Conservation (phyloP, 1,140 invertebrate genomes). For the Idris sp. region DNA sequence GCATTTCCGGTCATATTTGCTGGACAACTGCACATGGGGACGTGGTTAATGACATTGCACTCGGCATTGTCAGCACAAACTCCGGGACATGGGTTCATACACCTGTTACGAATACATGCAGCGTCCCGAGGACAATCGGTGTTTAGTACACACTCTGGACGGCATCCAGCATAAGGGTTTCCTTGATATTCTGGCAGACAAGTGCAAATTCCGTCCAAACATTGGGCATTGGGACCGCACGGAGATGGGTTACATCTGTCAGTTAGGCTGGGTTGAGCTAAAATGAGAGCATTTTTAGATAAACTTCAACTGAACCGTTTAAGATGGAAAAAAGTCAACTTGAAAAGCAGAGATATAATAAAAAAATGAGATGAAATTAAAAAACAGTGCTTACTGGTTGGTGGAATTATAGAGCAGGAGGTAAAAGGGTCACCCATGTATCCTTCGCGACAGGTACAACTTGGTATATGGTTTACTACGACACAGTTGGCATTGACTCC, state of each 20-base stretch:
- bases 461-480: slow-evolving; percentile 79
- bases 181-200: slow-evolving; percentile 83
- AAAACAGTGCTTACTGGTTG: slow-evolving; percentile 66
- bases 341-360: too few relatives aligned
- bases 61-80: slow-evolving; percentile 85
- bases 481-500: slow-evolving; percentile 78
- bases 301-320: too few relatives aligned
- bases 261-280: slow-evolving; percentile 65
- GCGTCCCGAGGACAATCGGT: slow-evolving; percentile 85
- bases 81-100: slow-evolving; percentile 84
- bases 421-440: slow-evolving; percentile 80
- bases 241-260: slow-evolving; percentile 83
- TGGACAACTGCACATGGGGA: slow-evolving; percentile 85
- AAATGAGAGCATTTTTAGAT: neutral
- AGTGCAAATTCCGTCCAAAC: slow-evolving; percentile 81
- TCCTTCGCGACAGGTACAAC: slow-evolving; percentile 80
- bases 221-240: slow-evolving; percentile 83
- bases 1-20: slow-evolving; percentile 84
- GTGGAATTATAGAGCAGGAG: slow-evolving; percentile 70
- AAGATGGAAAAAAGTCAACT: too few relatives aligned
- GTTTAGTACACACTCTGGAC: slow-evolving; percentile 85
- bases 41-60: slow-evolving; percentile 86
- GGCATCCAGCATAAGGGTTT: slow-evolving; percentile 81
- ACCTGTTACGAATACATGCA: slow-evolving; percentile 85
- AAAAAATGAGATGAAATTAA: too few relatives aligned